Percentiles rank a stretch among this genome's conserved stretches.
Evolutionary conservation across 2,113 vertebrate species (phyloP).

Genomic region (Chloropsis cyanopogon): DNA sequence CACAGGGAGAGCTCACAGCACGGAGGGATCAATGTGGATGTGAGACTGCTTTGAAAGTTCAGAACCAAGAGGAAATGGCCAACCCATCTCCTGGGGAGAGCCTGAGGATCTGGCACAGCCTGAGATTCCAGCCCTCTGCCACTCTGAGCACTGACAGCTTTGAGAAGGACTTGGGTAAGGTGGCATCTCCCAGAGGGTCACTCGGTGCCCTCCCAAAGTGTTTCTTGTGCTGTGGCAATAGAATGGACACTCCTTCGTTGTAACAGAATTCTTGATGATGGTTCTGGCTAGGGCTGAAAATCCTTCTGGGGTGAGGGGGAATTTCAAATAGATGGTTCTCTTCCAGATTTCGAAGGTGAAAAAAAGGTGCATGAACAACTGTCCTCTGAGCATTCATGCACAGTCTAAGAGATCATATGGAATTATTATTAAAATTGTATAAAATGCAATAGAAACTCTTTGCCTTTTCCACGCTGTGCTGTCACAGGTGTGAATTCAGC

Average conservation of each 20-base stretch:
- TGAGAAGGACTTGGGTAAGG: constrained; percentile 20
- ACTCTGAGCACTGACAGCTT: neutral
- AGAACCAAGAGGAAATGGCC: neutral
- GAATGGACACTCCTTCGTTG: neutral
- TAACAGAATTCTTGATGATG: neutral
- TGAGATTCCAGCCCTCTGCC: neutral
- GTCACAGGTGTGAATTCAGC: neutral
- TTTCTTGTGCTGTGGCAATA: neutral
- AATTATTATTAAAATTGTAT: neutral
- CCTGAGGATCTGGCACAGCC: neutral
- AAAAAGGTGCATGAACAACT: neutral
- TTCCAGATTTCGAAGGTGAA: neutral
- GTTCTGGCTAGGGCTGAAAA: neutral
- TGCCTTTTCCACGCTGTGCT: neutral
- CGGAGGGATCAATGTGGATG: neutral
- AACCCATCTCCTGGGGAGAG: neutral
- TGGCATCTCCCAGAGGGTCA: neutral
- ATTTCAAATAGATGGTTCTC: neutral
- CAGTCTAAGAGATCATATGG: neutral
- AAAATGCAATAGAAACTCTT: neutral
- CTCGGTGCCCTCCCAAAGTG: neutral
- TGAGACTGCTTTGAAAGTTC: neutral
- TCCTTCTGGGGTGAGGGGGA: neutral
- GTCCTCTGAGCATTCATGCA: neutral
- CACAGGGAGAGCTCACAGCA: neutral